Conservation (phyloP, 2,113 vertebrate species). For the Probosciger aterrimus region DNA sequence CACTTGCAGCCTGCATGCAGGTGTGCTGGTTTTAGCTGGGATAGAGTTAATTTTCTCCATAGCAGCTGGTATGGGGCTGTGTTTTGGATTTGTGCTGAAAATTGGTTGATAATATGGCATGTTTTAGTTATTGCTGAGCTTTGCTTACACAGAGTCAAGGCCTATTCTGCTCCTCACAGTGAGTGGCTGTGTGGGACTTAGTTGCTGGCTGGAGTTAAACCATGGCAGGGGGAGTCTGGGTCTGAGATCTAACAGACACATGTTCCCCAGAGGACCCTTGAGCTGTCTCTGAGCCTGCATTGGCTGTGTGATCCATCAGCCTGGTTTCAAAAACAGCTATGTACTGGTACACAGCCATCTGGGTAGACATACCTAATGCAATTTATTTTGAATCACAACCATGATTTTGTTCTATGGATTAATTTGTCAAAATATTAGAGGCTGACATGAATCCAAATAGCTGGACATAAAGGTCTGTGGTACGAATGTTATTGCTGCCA, state of each 20-base stretch:
- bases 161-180: not conserved
- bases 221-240: not conserved
- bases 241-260: not conserved
- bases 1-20: too few species aligned
- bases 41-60: not conserved
- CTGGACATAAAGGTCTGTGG: not conserved
- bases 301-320: not conserved
- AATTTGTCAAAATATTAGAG: not conserved
- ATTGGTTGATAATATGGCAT: not conserved
- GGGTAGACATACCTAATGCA: not conserved
- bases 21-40: not conserved
- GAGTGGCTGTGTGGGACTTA: not conserved
- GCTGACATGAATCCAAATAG: conserved; percentile 21
- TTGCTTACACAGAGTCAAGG: not conserved
- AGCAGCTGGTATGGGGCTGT: not conserved
- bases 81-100: not conserved
- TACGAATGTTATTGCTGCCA: not conserved
- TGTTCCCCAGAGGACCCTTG: not conserved
- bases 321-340: not conserved
- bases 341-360: not conserved
- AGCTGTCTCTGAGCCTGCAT: not conserved
- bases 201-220: not conserved
- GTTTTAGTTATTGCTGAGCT: not conserved
- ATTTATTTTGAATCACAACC: conserved; percentile 12
- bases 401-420: not conserved